A percentile compares a stretch with the other conserved stretches of the same genome.
Conservation (phyloP, 2,113 vertebrate genomes). For the Rattus rattus region DNA sequence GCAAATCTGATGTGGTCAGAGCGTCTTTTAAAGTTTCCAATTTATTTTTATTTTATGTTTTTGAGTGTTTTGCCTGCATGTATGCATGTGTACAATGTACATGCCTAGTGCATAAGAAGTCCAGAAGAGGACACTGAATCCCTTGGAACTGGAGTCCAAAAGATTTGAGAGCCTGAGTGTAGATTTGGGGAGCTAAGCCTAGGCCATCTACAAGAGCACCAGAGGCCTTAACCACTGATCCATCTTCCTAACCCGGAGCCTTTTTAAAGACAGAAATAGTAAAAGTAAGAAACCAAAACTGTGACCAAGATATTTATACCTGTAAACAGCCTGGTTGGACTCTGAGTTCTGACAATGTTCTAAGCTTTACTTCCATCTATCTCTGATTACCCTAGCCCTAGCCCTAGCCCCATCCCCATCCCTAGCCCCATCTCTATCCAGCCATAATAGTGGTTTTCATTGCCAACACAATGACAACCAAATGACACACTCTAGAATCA, state of each 20-base stretch:
- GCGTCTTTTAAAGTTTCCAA: background rate
- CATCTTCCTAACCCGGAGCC: background rate
- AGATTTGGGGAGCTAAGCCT: background rate
- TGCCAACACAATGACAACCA: no score
- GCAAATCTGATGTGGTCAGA: background rate
- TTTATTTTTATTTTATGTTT: background rate
- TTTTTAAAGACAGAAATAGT: conserved; percentile 51
- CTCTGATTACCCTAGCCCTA: background rate
- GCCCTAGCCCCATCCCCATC: no score
- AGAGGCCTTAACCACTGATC: background rate
- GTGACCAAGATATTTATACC: background rate
- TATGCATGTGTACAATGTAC: background rate
- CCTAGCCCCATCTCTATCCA: background rate
- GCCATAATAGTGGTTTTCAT: background rate
- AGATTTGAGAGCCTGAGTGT: background rate
- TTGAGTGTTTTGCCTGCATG: background rate
- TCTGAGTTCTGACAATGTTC: background rate
- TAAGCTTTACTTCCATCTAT: background rate
- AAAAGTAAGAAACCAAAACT: background rate
- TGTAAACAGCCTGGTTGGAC: background rate
- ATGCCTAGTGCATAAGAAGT: background rate
- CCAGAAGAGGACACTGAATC: background rate
- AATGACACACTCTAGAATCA: background rate
- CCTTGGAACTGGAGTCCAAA: background rate
- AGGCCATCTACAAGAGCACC: background rate